Conservation (phyloP, 2,888 invertebrate genomes). For the Drosophila barbarae region DNA sequence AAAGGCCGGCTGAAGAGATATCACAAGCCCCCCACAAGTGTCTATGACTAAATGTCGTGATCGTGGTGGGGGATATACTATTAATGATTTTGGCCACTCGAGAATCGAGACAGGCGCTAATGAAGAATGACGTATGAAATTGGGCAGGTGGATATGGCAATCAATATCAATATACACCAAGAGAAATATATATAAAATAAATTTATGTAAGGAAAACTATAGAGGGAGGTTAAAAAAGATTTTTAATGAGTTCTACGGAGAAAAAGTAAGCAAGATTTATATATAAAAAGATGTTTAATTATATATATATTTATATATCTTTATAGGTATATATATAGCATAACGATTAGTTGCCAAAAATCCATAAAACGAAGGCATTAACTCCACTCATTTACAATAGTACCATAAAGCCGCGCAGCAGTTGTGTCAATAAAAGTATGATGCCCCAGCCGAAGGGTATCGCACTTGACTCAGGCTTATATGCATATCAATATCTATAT, state of each 20-base stretch:
- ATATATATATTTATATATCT: background rate
- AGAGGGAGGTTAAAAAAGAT: background rate
- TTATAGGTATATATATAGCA: background rate
- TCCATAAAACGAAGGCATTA: constrained; percentile 8
- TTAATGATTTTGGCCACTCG: constrained; percentile 25
- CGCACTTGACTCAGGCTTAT: constrained; percentile 45
- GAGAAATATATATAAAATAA: background rate
- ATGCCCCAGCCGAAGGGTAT: constrained; percentile 48
- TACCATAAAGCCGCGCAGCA: constrained; percentile 30
- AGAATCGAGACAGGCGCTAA: constrained; percentile 30
- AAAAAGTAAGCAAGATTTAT: too few species aligned
- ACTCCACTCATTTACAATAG: constrained; percentile 20
- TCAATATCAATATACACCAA: background rate
- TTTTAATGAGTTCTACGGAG: too few species aligned
- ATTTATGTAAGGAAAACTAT: background rate
- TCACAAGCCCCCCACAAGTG: constrained; percentile 6
- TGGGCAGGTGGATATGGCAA: background rate
- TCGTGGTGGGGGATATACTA: background rate
- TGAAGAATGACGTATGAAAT: constrained; percentile 33
- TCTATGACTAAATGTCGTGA: constrained; percentile 27
- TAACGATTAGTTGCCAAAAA: constrained; percentile 18
- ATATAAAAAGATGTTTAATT: too few species aligned
- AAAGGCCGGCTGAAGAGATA: background rate
- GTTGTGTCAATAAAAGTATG: constrained; percentile 54
- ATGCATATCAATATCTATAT: constrained; percentile 1